Evolutionary conservation across 2,797 vertebrate species (phyloP).

Genomic region (Columba guinea): DNA sequence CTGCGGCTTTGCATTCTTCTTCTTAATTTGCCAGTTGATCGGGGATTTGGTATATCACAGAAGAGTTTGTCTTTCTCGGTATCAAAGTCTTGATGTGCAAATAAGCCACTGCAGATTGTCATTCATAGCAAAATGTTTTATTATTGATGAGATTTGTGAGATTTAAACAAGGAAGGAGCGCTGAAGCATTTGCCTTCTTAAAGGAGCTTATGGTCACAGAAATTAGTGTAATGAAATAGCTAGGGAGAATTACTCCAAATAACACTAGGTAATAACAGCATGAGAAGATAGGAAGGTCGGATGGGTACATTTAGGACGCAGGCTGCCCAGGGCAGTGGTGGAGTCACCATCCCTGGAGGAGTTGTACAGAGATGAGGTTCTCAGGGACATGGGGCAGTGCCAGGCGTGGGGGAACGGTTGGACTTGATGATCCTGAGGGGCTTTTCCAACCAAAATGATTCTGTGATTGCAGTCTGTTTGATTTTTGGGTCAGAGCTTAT

Average conservation of each 20-base stretch:
- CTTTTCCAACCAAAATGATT: no score
- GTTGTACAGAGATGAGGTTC: no score
- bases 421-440: no score
- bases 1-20: neutral
- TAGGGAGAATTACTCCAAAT: neutral
- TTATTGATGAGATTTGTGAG: neutral
- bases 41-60: neutral
- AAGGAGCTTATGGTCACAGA: neutral
- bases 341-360: no score
- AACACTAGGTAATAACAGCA: neutral
- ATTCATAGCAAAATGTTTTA: neutral
- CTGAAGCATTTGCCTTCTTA: neutral
- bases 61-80: neutral
- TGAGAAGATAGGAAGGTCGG: neutral
- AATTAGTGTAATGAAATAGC: neutral
- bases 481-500: neutral
- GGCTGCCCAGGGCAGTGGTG: no score
- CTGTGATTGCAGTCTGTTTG: neutral
- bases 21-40: neutral
- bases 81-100: neutral
- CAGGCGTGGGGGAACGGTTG: no score
- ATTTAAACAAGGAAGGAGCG: neutral
- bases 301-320: neutral
- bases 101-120: neutral
- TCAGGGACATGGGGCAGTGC: no score